A percentile compares a stretch with the other conserved stretches of the same genome.
Evolutionary conservation across 2,797 vertebrate species (phyloP).

Genomic region (Macropodus opercularis): DNA sequence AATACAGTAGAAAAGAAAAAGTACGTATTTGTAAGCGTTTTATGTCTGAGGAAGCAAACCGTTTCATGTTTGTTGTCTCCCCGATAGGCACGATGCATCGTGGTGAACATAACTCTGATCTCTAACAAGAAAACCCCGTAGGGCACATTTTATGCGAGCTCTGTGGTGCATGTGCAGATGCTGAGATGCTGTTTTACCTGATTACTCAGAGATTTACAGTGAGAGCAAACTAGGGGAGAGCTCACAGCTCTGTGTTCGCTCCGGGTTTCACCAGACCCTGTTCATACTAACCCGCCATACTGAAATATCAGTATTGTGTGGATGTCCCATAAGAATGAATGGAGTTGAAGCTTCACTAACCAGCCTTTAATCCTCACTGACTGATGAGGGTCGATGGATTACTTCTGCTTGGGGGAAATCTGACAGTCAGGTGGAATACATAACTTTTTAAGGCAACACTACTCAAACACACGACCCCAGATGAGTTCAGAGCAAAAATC

Average conservation of each 20-base stretch:
- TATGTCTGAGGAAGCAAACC: not conserved
- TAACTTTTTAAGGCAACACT: not conserved
- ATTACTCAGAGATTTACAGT: too few relatives aligned
- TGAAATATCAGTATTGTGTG: not conserved
- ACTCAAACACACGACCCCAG: constrained; percentile 5
- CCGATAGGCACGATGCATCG: not conserved
- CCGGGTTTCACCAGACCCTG: not conserved
- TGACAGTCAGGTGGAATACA: not conserved
- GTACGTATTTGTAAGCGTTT: not conserved
- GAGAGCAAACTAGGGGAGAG: not conserved
- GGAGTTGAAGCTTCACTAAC: not conserved
- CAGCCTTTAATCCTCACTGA: constrained; percentile 1
- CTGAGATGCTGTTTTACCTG: not conserved
- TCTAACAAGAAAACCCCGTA: too few relatives aligned
- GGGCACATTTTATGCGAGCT: constrained; percentile 1
- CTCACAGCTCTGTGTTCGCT: too few relatives aligned
- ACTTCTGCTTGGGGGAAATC: constrained; percentile 5
- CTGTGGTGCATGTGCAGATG: not conserved
- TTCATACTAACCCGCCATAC: too few relatives aligned
- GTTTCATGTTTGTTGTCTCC: not conserved
- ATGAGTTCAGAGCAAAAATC: constrained; percentile 28
- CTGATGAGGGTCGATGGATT: not conserved
- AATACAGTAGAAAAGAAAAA: too few relatives aligned
- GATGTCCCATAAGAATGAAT: not conserved
- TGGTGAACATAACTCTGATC: not conserved